Evolutionary conservation across 1,140 invertebrate species (phyloP).

Genomic region (Drosophila albomicans): DNA sequence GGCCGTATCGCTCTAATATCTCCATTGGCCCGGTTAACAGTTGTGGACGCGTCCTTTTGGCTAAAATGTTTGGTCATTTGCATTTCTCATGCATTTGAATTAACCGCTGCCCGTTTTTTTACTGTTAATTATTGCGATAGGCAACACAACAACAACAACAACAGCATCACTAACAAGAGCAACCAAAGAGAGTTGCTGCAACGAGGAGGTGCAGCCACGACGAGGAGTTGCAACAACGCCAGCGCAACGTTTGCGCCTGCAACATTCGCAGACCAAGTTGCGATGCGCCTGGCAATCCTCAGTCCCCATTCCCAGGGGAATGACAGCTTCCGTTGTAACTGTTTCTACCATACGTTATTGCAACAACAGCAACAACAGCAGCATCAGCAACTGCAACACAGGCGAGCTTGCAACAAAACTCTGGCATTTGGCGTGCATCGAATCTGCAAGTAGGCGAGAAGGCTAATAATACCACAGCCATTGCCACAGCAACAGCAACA

Average conservation of each 20-base stretch:
- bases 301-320: conserved; percentile 71
- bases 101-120: conserved; percentile 79
- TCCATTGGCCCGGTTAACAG: conserved; percentile 20
- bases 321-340: conserved; percentile 83
- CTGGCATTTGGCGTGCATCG: conserved; percentile 82
- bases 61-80: conserved; percentile 62
- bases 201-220: not conserved
- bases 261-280: conserved; percentile 53
- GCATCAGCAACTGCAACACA: conserved; percentile 40
- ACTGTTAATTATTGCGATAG: conserved; percentile 82
- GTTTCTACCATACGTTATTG: conserved; percentile 80
- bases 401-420: conserved; percentile 34
- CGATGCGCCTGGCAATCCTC: conserved; percentile 46
- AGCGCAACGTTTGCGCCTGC: not conserved
- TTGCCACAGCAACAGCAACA: conserved; percentile 3
- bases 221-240: conserved; percentile 4
- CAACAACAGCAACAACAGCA: conserved; percentile 67
- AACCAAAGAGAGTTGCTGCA: conserved; percentile 20
- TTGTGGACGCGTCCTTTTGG: conserved; percentile 45
- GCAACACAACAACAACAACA: conserved; percentile 17
- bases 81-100: conserved; percentile 83
- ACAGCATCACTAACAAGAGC: conserved; percentile 31
- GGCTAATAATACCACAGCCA: conserved; percentile 74
- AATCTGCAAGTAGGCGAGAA: conserved; percentile 83
- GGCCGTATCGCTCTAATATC: conserved; percentile 20